A percentile compares a stretch with the other conserved stretches of the same genome.
Evolutionary conservation across 2,797 vertebrate genomes (phyloP).

Genomic region (Lagorchestes hirsutus): DNA sequence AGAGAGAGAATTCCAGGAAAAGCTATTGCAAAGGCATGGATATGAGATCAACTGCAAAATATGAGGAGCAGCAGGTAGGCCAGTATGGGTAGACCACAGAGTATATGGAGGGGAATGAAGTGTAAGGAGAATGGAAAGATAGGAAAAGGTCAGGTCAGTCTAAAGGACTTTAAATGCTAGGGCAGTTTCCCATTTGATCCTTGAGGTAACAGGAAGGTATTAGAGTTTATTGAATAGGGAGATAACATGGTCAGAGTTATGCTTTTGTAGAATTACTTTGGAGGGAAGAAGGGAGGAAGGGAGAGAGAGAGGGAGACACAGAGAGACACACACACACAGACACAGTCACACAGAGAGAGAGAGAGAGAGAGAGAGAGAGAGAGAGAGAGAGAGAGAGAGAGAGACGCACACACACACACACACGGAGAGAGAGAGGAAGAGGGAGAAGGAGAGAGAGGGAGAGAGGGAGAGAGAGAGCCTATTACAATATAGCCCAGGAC

Average conservation of each 20-base stretch:
- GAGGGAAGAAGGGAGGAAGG: neutral
- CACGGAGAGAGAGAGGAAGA: too few relatives aligned
- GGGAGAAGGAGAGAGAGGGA: fast-evolving
- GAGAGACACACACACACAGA: too few relatives aligned
- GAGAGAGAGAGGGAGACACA: too few relatives aligned
- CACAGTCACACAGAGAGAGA: too few relatives aligned
- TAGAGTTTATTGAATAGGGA: neutral
- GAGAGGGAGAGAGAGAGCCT: neutral
- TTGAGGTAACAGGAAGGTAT: neutral
- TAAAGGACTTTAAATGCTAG: neutral
- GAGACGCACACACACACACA: too few relatives aligned
- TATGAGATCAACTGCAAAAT: neutral
- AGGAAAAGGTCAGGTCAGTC: neutral
- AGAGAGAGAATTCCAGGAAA: neutral
- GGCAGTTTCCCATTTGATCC: neutral
- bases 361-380: too few relatives aligned
- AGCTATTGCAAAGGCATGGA: neutral
- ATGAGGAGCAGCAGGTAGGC: neutral
- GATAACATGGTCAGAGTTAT: neutral
- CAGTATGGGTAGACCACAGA: neutral
- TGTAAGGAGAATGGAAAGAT: neutral
- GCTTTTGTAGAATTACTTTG: neutral
- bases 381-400: too few relatives aligned
- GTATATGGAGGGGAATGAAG: neutral
- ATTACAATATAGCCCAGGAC: neutral